Percentiles rank a stretch among this genome's conserved stretches.
Evolutionary conservation across 2,888 invertebrate genomes (phyloP).

Genomic region (Rhagonycha fulva): DNA sequence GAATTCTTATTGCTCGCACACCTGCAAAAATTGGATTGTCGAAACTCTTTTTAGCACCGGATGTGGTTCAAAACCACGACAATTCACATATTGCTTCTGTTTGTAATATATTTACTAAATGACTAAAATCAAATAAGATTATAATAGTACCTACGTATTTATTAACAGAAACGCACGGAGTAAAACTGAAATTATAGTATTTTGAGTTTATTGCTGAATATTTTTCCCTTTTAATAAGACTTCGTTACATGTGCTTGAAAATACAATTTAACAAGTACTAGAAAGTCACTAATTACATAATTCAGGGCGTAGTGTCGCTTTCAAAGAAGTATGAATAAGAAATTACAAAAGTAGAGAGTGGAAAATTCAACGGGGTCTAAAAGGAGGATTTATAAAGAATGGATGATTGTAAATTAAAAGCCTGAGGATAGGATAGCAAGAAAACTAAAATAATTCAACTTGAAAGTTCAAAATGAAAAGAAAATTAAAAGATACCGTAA

Average conservation of each 20-base stretch:
- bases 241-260: conserved; percentile 4
- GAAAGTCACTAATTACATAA: conserved; percentile 27
- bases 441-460: conserved; percentile 36
- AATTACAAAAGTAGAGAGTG: conserved; percentile 32
- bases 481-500: conserved; percentile 38
- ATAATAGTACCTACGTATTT: neutral
- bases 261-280: conserved; percentile 15
- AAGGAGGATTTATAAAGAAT: conserved; percentile 35
- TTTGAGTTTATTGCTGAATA: neutral
- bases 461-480: conserved; percentile 37
- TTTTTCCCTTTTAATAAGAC: neutral
- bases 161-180: neutral
- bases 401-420: conserved; percentile 41
- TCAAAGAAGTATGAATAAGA: conserved; percentile 30
- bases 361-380: conserved; percentile 20
- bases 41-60: neutral
- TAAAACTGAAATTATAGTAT: neutral
- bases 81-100: neutral
- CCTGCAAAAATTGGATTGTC: neutral
- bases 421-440: conserved; percentile 34
- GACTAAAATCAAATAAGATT: neutral
- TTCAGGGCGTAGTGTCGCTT: conserved; percentile 25
- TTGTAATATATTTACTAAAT: neutral
- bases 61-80: neutral
- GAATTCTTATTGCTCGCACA: neutral